phyloP scores from a whole-genome alignment of 2,888 invertebrate genomes.

The Drosophila kambysellisi region DNA sequence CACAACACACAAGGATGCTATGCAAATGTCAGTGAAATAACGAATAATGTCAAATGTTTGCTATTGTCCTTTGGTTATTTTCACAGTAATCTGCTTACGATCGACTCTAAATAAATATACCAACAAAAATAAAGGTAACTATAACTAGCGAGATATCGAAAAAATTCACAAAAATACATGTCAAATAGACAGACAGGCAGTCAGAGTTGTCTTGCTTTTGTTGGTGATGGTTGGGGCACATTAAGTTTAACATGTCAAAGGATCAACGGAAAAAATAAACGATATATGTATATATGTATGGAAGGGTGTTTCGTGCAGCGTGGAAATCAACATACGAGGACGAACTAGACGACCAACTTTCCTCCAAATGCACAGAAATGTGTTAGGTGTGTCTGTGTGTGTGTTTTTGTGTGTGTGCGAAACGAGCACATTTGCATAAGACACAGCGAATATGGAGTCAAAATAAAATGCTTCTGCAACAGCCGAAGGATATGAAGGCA shows the following conservation, averaged over 20 bases:
- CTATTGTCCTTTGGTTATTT: constrained; percentile 33
- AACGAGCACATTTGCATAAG: constrained; percentile 75
- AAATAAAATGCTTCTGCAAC: constrained; percentile 60
- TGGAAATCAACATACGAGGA: constrained; percentile 67
- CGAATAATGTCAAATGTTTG: constrained; percentile 51
- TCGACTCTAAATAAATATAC: constrained; percentile 56
- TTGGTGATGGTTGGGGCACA: constrained; percentile 56
- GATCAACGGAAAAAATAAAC: constrained; percentile 63
- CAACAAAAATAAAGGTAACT: constrained; percentile 27
- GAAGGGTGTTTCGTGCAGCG: constrained; percentile 29
- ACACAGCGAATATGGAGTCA: constrained; percentile 49
- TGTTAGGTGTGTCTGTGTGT: constrained; percentile 22
- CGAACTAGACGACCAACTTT: constrained; percentile 61
- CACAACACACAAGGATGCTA: constrained; percentile 31
- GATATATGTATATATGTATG: constrained; percentile 8
- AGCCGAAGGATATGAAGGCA: constrained; percentile 32
- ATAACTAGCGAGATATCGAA: constrained; percentile 59
- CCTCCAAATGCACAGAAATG: constrained; percentile 51
- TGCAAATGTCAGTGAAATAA: constrained; percentile 46
- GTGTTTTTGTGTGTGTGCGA: constrained; percentile 25
- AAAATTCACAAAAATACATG: constrained; percentile 67
- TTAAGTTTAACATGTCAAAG: constrained; percentile 82
- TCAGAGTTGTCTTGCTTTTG: constrained; percentile 9
- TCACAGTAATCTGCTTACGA: constrained; percentile 58
- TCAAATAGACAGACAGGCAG: constrained; percentile 43